A percentile compares a stretch with the other conserved stretches of the same genome.
phyloP scores from a whole-genome alignment of 1,140 invertebrate genomes.

The Nasonia longicornis region DNA sequence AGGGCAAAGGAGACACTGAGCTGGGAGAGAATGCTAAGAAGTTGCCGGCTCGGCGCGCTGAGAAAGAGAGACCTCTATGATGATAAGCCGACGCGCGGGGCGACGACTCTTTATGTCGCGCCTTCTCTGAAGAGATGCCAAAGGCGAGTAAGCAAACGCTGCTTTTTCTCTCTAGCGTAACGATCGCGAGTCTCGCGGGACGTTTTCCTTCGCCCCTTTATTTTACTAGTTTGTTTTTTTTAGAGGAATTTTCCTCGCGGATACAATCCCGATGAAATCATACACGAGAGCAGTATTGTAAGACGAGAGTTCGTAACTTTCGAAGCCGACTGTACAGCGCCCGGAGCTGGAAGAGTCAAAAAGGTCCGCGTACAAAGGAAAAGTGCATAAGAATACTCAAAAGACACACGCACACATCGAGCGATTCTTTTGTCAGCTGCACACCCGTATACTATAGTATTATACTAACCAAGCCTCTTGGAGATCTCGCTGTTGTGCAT shows the following conservation, averaged over 20 bases:
- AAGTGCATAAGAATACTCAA: slow-evolving; percentile 21
- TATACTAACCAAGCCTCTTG: slow-evolving; percentile 86
- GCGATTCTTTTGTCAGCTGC: not conserved
- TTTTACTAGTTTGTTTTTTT: not conserved
- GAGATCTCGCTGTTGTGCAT: slow-evolving; percentile 99
- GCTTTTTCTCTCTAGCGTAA: not conserved
- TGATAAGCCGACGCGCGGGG: slow-evolving; percentile 23
- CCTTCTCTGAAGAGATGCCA: not conserved
- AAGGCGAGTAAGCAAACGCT: not conserved
- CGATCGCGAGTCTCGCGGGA: not conserved
- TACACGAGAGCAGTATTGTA: no score
- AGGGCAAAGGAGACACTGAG: not conserved
- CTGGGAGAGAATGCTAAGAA: not conserved
- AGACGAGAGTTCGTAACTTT: not conserved
- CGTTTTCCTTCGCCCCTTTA: not conserved
- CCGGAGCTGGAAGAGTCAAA: not conserved
- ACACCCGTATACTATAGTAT: not conserved
- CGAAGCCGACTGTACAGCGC: not conserved
- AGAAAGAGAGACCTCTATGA: slow-evolving; percentile 10
- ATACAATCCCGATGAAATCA: no score
- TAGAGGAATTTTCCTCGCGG: no score
- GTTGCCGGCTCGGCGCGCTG: not conserved
- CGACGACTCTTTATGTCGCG: slow-evolving; percentile 1
- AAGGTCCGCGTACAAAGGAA: not conserved
- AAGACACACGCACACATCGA: not conserved